These are phyloP conservation scores for Scytalopus superciliaris DNA, from an alignment of 2,113 vertebrate species.

Conservation along the genomic window DNA sequence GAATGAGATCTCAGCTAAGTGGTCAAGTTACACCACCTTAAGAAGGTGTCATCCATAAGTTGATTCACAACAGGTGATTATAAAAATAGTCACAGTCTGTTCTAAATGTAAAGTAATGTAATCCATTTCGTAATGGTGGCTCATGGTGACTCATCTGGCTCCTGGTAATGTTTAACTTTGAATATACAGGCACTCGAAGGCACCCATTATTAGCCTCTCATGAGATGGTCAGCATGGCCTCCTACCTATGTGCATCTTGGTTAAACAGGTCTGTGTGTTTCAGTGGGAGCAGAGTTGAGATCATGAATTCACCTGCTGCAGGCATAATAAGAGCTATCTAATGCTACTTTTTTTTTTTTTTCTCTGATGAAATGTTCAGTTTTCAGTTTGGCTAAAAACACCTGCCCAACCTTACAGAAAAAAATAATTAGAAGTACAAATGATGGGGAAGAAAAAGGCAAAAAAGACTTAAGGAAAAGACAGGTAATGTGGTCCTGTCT, in stretches of 20 bases:
- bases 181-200: background rate
- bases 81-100: background rate
- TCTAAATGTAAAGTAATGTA: background rate
- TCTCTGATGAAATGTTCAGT: background rate
- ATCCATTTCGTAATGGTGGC: background rate
- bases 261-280: background rate
- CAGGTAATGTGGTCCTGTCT: background rate
- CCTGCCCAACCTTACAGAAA: background rate
- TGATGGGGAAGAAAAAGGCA: fast-evolving
- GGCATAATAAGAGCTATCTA: background rate
- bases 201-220: background rate
- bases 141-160: background rate
- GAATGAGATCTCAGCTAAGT: background rate
- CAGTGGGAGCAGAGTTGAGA: background rate
- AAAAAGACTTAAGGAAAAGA: background rate
- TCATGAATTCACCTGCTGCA: background rate
- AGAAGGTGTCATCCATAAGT: background rate
- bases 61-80: background rate
- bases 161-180: background rate
- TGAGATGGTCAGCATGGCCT: background rate
- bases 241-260: fast-evolving
- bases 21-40: background rate
- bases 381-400: background rate
- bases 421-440: background rate
- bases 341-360: background rate